These are phyloP conservation scores for Heliothis subflexa DNA, from an alignment of 1,140 invertebrate species.

Conservation along the genomic window DNA sequence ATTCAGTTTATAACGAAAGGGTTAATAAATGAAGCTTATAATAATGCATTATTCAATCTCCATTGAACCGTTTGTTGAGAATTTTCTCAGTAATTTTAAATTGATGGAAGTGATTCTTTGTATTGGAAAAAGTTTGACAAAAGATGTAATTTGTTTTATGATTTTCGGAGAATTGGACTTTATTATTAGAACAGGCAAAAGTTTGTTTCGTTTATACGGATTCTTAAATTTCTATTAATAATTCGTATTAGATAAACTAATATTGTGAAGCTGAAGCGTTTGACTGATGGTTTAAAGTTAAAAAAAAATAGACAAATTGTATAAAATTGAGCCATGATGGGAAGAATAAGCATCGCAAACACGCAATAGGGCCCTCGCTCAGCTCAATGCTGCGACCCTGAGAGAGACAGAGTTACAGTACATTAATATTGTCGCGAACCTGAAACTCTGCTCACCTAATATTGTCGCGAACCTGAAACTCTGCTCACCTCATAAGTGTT, in stretches of 20 bases:
- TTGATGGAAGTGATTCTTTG: neutral
- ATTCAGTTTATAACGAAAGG: conserved; percentile 13
- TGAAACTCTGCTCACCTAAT: conserved; percentile 22
- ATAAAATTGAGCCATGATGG: no score
- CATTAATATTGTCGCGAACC: neutral
- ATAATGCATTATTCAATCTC: conserved; percentile 25
- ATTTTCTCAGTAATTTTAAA: conserved; percentile 3
- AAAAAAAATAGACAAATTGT: no score
- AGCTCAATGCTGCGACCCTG: no score
- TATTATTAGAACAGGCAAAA: neutral
- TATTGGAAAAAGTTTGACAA: neutral
- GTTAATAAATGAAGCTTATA: conserved; percentile 33
- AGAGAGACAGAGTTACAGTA: neutral
- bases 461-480: neutral
- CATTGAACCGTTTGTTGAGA: conserved; percentile 1
- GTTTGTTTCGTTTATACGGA: no score
- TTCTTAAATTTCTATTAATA: neutral
- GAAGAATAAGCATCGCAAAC: no score
- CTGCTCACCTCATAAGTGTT: conserved; percentile 16
- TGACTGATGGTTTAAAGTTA: no score
- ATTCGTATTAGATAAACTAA: neutral
- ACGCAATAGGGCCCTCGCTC: no score
- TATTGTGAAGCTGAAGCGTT: no score
- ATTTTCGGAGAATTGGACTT: neutral
- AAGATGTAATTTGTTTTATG: neutral